These are phyloP conservation scores for Rhynchomys soricoides DNA, from an alignment of 2,113 vertebrate genomes.

Conservation along the genomic window DNA sequence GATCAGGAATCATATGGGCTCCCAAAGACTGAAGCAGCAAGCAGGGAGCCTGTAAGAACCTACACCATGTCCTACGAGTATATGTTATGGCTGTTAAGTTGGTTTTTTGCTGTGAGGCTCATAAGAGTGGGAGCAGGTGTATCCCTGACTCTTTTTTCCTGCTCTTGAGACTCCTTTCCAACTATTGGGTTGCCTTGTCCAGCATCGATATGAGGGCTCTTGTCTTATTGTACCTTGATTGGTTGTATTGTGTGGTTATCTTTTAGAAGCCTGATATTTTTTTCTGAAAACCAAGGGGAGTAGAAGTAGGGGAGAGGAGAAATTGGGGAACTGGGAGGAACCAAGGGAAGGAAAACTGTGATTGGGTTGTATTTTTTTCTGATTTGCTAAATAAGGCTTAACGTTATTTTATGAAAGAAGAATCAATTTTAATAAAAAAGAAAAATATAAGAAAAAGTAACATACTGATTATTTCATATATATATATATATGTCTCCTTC, in stretches of 20 bases:
- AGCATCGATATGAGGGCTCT: background rate
- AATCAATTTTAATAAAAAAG: background rate
- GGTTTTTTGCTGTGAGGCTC: background rate
- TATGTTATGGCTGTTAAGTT: background rate
- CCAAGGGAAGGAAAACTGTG: background rate
- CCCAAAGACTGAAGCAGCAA: too few species aligned
- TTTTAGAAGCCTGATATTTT: background rate
- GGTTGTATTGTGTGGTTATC: background rate
- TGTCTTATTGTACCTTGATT: background rate
- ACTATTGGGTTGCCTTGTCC: background rate
- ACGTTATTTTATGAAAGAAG: background rate
- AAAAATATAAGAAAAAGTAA: conserved; percentile 53
- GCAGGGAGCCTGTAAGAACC: background rate
- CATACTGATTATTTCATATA: background rate
- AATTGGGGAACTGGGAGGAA: background rate
- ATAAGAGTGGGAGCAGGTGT: background rate
- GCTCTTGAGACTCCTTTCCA: background rate
- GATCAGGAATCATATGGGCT: background rate
- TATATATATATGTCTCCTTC: background rate
- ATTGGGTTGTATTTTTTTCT: background rate
- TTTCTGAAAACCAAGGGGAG: background rate
- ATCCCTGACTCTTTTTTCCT: background rate
- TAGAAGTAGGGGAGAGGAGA: background rate
- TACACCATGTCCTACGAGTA: background rate
- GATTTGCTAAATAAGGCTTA: too few species aligned